phyloP scores from a whole-genome alignment of 2,797 vertebrate genomes.

The Etheostoma nigrum region DNA sequence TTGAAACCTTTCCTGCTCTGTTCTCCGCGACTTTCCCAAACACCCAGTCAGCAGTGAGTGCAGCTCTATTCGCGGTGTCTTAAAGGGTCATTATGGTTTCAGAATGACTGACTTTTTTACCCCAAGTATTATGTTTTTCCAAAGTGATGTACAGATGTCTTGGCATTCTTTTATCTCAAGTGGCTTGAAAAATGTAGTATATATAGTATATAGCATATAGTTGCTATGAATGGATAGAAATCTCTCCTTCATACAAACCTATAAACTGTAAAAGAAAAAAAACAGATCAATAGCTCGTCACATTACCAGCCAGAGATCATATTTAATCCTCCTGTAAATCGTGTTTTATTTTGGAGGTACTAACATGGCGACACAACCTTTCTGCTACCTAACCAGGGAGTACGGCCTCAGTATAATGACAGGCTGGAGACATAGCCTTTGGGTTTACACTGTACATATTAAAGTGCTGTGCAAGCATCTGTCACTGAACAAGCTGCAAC shows the following conservation, averaged over 20 bases:
- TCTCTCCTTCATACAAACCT: not conserved
- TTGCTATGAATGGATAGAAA: no score
- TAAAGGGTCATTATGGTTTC: no score
- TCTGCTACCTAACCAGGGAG: slow-evolving; percentile 12
- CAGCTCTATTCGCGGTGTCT: no score
- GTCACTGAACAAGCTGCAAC: slow-evolving; percentile 43
- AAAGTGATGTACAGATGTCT: no score
- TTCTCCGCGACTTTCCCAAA: no score
- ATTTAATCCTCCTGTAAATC: slow-evolving; percentile 2
- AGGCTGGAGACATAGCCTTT: slow-evolving; percentile 15
- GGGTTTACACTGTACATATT: slow-evolving; percentile 11
- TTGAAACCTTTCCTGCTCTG: no score
- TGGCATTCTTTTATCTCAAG: no score
- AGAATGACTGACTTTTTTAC: no score
- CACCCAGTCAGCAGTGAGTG: no score
- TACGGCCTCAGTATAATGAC: slow-evolving; percentile 6
- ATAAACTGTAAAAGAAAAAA: not conserved
- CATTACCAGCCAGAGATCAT: not conserved
- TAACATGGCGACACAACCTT: slow-evolving; percentile 6
- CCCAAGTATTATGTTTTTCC: no score
- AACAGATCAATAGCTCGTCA: not conserved
- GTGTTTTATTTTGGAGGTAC: not conserved
- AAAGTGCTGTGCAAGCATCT: slow-evolving; percentile 16
- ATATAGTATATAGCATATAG: no score
- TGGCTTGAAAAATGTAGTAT: no score